Evolutionary conservation across 2,797 vertebrate species (phyloP), one percentile per base, ranked within the genome.

Genomic region (Forpus xanthops): DNA sequence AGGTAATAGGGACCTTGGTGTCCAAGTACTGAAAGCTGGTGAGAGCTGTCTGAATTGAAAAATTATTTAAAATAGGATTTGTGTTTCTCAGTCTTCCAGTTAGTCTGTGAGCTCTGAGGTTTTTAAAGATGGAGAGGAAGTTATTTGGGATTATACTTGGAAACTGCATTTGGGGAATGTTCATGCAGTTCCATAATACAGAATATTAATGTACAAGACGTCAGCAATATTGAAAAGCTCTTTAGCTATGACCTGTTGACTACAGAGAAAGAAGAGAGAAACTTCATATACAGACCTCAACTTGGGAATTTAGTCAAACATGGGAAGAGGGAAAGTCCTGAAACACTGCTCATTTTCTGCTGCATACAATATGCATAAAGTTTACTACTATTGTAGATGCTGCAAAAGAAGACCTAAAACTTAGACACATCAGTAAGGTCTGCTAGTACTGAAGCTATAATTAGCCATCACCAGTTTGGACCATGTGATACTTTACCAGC

Each of bases 311-410:
- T 31, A 85, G 35, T 82, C 25, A 87, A 73, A 87, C 1, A 0
- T 44, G 18, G n/a, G 50, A 70, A 85, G 39, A 91, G 47, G 24
- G 24, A 42, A 41, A 45, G 42, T 53, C 18, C 27, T 76, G 50
- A 39, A 79, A 74, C 9, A 44, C 64, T 83, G 35, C 12, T 52
- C 7, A 3, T 58, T 90, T 91, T 83, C 37, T 76, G 53, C 53
- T 52, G 41, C 5, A 3, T 33, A 6, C 0, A 0, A 5, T 55
- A 27, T 35, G 7, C 39, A 8, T 45, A 39, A 82, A 27, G 24
- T 85, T 19, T 67, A 1, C 50, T 89, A 30, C 35, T 89, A 33
- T 58, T 70, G n/a, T 4, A 45, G 16, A 21, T 72, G 27, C n/a
- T 91, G 47, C 14, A 47, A n/a, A 73, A 76, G 44, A 75, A 41